These are phyloP conservation scores for Leptarthrus brevirostris DNA, from an alignment of 2,888 invertebrate species.

Conservation along the genomic window DNA sequence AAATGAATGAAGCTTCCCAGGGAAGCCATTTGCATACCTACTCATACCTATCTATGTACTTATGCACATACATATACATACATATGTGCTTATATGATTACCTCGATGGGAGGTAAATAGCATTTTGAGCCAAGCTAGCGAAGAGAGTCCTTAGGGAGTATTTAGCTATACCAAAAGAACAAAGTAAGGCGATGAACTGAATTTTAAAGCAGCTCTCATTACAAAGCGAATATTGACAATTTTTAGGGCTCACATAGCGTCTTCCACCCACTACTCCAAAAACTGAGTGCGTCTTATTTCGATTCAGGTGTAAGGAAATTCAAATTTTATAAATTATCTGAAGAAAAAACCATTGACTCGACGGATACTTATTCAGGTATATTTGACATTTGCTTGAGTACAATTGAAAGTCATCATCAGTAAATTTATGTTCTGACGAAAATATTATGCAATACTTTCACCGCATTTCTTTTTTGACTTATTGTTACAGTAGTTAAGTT, in stretches of 20 bases:
- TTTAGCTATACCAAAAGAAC: constrained; percentile 42
- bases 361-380: too few species aligned
- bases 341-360: not conserved
- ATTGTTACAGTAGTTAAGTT: too few species aligned
- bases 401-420: too few species aligned
- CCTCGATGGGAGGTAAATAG: constrained; percentile 45
- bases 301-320: too few species aligned
- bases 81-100: constrained; percentile 13
- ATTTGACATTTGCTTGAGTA: too few species aligned
- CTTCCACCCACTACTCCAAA: too few species aligned
- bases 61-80: constrained; percentile 2
- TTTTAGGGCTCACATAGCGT: too few species aligned
- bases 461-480: too few species aligned
- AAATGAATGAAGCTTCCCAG: constrained; percentile 31
- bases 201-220: constrained; percentile 43
- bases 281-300: too few species aligned
- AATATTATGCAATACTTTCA: too few species aligned
- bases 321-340: too few species aligned
- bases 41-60: not conserved
- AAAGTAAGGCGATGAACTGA: constrained; percentile 42
- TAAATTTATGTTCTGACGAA: too few species aligned
- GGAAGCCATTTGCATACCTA: constrained; percentile 43
- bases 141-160: constrained; percentile 44
- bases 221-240: not conserved
- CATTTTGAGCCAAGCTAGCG: constrained; percentile 39